Evolutionary conservation across 2,888 invertebrate species (phyloP).

Genomic region (Deroplatys truncata): DNA sequence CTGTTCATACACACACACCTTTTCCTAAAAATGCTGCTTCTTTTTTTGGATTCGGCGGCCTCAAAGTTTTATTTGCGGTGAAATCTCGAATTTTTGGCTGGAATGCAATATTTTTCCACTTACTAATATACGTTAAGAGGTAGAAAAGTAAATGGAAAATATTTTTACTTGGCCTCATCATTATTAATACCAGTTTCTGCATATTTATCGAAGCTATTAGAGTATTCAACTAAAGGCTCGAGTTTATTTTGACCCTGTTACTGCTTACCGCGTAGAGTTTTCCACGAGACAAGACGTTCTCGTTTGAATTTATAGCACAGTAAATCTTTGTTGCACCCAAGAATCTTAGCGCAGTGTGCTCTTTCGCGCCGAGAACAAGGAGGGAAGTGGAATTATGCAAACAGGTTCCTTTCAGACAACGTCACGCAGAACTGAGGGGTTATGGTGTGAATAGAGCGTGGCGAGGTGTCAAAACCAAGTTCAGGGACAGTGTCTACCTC

Average conservation of each 20-base stretch:
- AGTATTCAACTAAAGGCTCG: not conserved
- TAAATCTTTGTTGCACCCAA: not conserved
- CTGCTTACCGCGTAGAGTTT: not conserved
- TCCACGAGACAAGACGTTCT: not conserved
- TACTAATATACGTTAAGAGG: too few species aligned
- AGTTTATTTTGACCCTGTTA: not conserved
- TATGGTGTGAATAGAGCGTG: not conserved
- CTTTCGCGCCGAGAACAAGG: not conserved
- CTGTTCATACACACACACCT: too few species aligned
- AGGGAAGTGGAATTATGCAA: slow-evolving; percentile 1
- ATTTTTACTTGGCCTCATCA: too few species aligned
- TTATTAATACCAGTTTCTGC: too few species aligned
- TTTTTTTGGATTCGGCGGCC: too few species aligned
- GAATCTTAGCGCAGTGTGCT: not conserved
- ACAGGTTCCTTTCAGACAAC: not conserved
- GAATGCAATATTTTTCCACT: too few species aligned
- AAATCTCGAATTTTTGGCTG: too few species aligned
- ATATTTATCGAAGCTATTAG: too few species aligned
- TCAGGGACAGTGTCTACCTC: not conserved
- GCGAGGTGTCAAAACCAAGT: not conserved
- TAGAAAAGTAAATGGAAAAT: too few species aligned
- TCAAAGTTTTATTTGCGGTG: too few species aligned
- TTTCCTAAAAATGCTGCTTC: too few species aligned
- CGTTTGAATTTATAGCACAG: not conserved
- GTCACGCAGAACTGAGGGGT: not conserved